Base-by-base conservation (phyloP, 2,797 vertebrate genomes). In the Scleropages formosus region DNA sequence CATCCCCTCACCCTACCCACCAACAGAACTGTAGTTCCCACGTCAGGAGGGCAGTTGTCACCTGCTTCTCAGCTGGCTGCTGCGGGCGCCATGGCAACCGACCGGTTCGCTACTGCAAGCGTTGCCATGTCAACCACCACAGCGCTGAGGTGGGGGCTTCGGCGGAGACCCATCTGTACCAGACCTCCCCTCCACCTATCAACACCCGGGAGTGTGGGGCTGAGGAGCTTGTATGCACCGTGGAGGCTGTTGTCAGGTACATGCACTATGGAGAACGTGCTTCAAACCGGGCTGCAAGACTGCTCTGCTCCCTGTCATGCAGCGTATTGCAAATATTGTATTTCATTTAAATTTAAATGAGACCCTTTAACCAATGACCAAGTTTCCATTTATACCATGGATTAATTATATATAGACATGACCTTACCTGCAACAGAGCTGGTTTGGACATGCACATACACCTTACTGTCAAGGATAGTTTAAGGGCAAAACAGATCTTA, bases 51-150 rank as follows among this genome's bases (percentile, higher is more conserved):
- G 98, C 98, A 0, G 96, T 99, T 12, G 98, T 99, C 87, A 99
- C 98, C 8, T 99, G 98, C 91, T 99, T 99, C 89, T 99, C 98
- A 3, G 98, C 96, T 0, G 96, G 96, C 83, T 99, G 98, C 92
- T 99, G 98, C 3, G 96, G 94, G 86, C 96, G 95, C 77, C 97
- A 98, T 74, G 98, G 98, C 80, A 99, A 99, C 91, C 88, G 96
- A 83, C 98, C 97, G 0, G 98, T 99, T 85, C 95, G 98, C 80
- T 99, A 99, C 80, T 99, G 98, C 92, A 97, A 95, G 83, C 92
- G 97, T 84, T 99, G 98, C 88, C 98, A 99, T 91, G 97, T 96
- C 9, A 99, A 98, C 88, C 97, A 99, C 83, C 98, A 99, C 87
- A 98, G 94, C 88, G 98, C 89, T 0, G 97, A 98, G 85, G 94